A percentile compares a stretch with the other conserved stretches of the same genome.
Evolutionary conservation across 2,888 invertebrate species (phyloP).

Genomic region (Pandemis corylana): DNA sequence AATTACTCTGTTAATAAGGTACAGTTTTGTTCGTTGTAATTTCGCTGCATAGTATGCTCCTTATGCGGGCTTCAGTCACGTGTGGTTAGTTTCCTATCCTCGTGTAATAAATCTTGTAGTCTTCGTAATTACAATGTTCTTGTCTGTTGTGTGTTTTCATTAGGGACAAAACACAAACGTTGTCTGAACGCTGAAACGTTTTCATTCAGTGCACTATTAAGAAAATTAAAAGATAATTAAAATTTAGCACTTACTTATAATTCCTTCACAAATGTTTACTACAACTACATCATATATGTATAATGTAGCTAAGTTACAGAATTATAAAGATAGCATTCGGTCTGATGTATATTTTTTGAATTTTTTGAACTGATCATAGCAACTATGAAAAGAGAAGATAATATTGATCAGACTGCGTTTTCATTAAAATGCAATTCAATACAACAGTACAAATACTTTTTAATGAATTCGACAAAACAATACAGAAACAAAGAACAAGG

Average conservation of each 20-base stretch:
- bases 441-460: too few relatives aligned
- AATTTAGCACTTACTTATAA: background rate
- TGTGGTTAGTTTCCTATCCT: slow-evolving; percentile 82
- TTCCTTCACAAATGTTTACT: background rate
- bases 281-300: background rate
- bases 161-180: slow-evolving; percentile 66
- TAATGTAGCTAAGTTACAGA: too few relatives aligned
- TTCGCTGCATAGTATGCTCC: slow-evolving; percentile 57
- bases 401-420: background rate
- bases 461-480: too few relatives aligned
- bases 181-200: slow-evolving; percentile 47
- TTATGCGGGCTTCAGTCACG: slow-evolving; percentile 67
- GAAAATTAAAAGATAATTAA: slow-evolving; percentile 38
- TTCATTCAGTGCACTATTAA: slow-evolving; percentile 36
- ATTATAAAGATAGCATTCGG: too few relatives aligned
- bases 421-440: too few relatives aligned
- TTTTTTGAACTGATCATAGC: too few relatives aligned
- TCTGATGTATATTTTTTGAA: too few relatives aligned
- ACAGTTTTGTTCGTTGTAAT: slow-evolving; percentile 63
- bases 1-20: slow-evolving; percentile 70
- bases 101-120: slow-evolving; percentile 82
- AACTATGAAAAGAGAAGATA: background rate
- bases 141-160: slow-evolving; percentile 83
- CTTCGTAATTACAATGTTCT: slow-evolving; percentile 83
- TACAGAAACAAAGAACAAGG: too few relatives aligned